Evolutionary conservation across 2,888 invertebrate genomes (phyloP), one percentile per base, ranked within the genome.

Genomic region (Fragum sueziense): DNA sequence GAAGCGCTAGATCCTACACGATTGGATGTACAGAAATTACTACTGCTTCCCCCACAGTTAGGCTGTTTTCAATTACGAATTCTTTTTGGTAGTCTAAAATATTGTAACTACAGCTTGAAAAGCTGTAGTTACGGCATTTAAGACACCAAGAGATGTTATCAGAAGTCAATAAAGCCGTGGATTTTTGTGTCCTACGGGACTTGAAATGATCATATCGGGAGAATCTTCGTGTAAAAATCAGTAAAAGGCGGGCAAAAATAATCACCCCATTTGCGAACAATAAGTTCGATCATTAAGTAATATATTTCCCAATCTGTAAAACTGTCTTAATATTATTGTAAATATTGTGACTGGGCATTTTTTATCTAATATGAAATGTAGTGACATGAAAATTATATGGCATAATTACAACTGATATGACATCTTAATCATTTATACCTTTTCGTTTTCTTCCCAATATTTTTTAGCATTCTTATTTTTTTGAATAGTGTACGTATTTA

Each of bases 201-300:
- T 20, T n/a, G n/a, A 54, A 34, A 25, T 25, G 54, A 34, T 33
- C 31, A 25, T 77, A 81, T 81, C 81, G 41, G 72, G 33, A 27
- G 67, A 69, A 81, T 81, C 77, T 9, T 52, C 57, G 54, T 62
- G 67, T 76, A 31, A 59, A 75, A 73, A 76, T 61, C 78, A 76
- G 77, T 67, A 61, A 71, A 70, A 80, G 84, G 84, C 80, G 80
- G 79, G 69, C 61, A 78, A 71, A 76, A 74, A 84, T 84, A 79
- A 84, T 84, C 80, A 80, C 76, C 69, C 57, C 71, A 78, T 84
- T 79, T 74, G 71, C 70, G 73, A 27, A 61, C 78, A 80, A 79
- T 80, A 62, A 84, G 76, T 80, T n/a, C 74, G 69, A 84, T 76
- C 71, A 84, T 80, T 79, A 76, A 79, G 72, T 51, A 76, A 73